These are phyloP conservation scores for Xyrauchen texanus DNA, from an alignment of 2,113 vertebrate species.

Conservation along the genomic window DNA sequence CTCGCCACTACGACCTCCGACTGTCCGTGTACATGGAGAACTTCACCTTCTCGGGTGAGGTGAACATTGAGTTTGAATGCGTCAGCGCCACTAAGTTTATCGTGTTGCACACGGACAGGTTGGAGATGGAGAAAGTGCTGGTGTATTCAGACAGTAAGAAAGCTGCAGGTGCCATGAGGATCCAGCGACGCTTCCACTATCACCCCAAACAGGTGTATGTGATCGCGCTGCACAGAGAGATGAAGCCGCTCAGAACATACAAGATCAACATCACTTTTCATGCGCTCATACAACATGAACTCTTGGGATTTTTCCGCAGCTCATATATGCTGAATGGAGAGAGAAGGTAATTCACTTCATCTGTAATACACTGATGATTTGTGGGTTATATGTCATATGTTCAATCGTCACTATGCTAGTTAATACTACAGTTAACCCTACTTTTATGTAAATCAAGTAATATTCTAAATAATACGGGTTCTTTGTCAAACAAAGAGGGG, in stretches of 20 bases:
- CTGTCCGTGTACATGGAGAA: conserved; percentile 90
- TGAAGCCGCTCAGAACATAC: conserved; percentile 85
- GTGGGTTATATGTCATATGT: too few relatives aligned
- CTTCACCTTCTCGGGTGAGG: conserved; percentile 93
- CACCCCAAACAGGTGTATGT: conserved; percentile 87
- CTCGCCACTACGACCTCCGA: conserved; percentile 90
- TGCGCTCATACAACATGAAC: conserved; percentile 90
- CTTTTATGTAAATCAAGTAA: too few relatives aligned
- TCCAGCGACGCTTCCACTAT: conserved; percentile 85
- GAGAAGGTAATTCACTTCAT: conserved; percentile 76
- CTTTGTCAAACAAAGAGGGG: too few relatives aligned
- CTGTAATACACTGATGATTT: too few relatives aligned
- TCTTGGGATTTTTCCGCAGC: conserved; percentile 94
- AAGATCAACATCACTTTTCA: conserved; percentile 88
- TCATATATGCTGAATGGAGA: conserved; percentile 87
- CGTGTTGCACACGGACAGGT: conserved; percentile 86
- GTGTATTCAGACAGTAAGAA: conserved; percentile 82
- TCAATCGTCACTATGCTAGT: too few relatives aligned
- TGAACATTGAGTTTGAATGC: conserved; percentile 91
- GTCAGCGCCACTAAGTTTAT: conserved; percentile 86
- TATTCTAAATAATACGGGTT: too few relatives aligned
- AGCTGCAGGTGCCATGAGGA: conserved; percentile 77
- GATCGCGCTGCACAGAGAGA: conserved; percentile 85
- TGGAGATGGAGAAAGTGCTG: conserved; percentile 83
- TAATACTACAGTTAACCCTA: too few relatives aligned